Evolutionary conservation across 35 echinoderm and acorn worm species (phyloP).

Genomic region (Lytechinus variegatus): DNA sequence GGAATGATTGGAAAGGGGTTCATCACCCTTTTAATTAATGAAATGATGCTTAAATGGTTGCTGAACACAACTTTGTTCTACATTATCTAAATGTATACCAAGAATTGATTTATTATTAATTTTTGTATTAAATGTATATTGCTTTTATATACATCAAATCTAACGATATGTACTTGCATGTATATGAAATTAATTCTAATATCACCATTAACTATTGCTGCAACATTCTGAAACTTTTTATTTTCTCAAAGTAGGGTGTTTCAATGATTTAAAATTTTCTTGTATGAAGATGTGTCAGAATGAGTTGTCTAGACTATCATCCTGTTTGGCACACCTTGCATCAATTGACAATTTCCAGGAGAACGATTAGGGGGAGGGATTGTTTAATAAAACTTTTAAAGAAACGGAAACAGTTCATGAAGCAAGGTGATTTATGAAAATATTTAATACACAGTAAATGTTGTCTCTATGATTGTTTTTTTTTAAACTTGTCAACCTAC

Average conservation of each 20-base stretch:
- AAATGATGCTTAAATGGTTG: no score
- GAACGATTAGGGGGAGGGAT: not conserved
- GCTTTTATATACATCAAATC: no score
- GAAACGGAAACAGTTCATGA: not conserved
- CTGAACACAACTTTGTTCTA: no score
- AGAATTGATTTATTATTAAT: no score
- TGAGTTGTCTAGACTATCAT: constrained; percentile 11
- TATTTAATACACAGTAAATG: not conserved
- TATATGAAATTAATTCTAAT: not conserved
- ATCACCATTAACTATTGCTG: not conserved
- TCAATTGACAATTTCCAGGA: constrained; percentile 24
- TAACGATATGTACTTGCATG: no score
- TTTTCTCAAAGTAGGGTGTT: not conserved
- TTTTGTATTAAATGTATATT: no score
- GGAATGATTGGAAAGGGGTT: no score
- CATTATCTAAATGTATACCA: no score
- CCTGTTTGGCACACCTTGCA: not conserved
- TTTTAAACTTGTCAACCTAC: no score
- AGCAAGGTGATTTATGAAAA: not conserved
- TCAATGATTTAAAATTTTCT: not conserved
- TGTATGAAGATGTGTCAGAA: not conserved
- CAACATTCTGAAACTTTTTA: not conserved
- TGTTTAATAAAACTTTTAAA: not conserved
- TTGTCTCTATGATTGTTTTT: no score
- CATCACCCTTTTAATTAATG: no score